Conservation (phyloP, 2,797 vertebrate species). For the Sebastes hopkinsi region DNA sequence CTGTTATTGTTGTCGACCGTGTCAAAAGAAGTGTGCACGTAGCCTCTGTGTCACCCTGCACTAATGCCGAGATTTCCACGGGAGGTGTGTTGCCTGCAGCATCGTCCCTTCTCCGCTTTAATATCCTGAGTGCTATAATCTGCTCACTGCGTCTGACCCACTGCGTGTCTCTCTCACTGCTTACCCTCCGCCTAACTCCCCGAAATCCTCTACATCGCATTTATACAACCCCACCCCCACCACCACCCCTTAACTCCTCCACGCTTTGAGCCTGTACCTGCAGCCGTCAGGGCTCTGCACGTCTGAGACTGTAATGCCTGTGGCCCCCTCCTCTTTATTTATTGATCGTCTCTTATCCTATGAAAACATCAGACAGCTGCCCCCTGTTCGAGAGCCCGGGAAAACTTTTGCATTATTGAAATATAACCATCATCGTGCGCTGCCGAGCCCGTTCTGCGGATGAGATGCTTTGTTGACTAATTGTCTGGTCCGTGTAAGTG, state of each 20-base stretch:
- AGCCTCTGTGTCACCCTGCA: constrained; percentile 34
- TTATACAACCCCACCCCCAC: constrained; percentile 45
- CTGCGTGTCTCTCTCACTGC: constrained; percentile 53
- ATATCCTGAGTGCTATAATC: constrained; percentile 82
- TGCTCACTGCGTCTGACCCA: constrained; percentile 70
- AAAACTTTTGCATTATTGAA: constrained; percentile 73
- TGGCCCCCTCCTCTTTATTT: constrained; percentile 64
- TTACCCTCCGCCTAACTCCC: constrained; percentile 48
- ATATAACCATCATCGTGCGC: constrained; percentile 40
- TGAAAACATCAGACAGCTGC: constrained; percentile 66
- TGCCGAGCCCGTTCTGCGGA: constrained; percentile 29
- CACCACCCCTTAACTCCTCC: background rate
- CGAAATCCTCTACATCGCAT: constrained; percentile 69
- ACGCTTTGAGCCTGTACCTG: constrained; percentile 15
- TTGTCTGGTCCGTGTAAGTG: constrained; percentile 52
- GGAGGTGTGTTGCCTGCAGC: constrained; percentile 58
- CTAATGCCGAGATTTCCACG: constrained; percentile 56
- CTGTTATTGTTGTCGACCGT: constrained; percentile 31
- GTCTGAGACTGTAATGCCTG: constrained; percentile 47
- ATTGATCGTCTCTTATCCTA: constrained; percentile 68
- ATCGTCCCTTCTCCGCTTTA: constrained; percentile 66
- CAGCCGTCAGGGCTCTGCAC: background rate
- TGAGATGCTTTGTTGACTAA: constrained; percentile 58
- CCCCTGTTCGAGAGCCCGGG: constrained; percentile 53
- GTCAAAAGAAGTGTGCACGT: constrained; percentile 35